Base-by-base conservation (phyloP, 2,888 invertebrate genomes). In the Morinoia aosen region DNA sequence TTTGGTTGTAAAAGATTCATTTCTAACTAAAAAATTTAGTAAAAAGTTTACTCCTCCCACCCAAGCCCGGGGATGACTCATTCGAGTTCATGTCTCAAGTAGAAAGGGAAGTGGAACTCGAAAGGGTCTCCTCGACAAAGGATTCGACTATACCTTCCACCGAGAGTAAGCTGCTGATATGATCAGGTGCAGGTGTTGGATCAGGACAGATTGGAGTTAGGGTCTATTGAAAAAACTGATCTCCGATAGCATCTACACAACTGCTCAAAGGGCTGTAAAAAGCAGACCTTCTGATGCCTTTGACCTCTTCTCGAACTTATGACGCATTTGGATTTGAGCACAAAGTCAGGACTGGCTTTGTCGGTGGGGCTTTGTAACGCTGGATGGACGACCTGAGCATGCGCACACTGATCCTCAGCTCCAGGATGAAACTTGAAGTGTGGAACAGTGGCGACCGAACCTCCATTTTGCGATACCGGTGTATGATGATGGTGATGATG, bases 101-200 rank as follows among this genome's bases (percentile, higher is more conserved):
- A 88, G 88, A 88, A 39, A 39, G 25, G 88, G 88, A 88, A 88
- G 12, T 19, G 39, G 19, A n/a, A 39, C 12, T n/a, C 88, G n/a
- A 33, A 88, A 12, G n/a, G 11, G 33, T 88, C 88, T 39, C 12
- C 25, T 88, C n/a, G 33, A 88, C 88, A 88, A 88, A 88, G 33
- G 39, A 39, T 88, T 39, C 61, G 61, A 61, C 61, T 61, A 19
- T 19, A 12, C 19, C 61, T 61, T 19, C 61, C 61, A 61, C 61
- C 61, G 61, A 61, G 19, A 5, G 19, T 19, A 61, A 61, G 61
- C 88, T 39, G 88, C 88, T 19, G 88, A 88, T 88, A 88, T 33
- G n/a, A 88, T 88, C 88, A 88, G n/a, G n/a, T 39, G n/a, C 88
- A 39, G 88, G 88, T 88, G 88, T 88, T 88, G n/a, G 88, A 88